These are phyloP conservation scores for Gnathonemus echidnorhynchus DNA, from an alignment of 2,113 vertebrate genomes.

Conservation along the genomic window DNA sequence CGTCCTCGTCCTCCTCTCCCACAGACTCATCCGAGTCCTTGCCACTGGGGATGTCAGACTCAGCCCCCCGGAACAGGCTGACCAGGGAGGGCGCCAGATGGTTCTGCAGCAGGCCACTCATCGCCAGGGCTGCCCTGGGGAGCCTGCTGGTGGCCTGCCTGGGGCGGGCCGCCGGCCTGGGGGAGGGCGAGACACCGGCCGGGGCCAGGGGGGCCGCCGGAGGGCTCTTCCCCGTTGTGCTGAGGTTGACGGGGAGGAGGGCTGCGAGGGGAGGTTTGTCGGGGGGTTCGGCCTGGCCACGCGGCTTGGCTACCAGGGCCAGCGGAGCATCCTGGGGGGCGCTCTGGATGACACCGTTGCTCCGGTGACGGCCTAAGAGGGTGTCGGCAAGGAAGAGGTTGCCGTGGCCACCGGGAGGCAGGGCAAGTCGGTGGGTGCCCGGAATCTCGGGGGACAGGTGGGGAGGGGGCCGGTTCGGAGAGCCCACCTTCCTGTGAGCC, in stretches of 20 bases:
- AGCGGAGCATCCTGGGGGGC: constrained; percentile 92
- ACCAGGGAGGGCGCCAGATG: constrained; percentile 76
- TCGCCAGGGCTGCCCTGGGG: constrained; percentile 57
- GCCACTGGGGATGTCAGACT: constrained; percentile 81
- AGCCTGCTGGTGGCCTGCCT: constrained; percentile 81
- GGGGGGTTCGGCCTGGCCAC: constrained; percentile 70
- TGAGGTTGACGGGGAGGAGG: constrained; percentile 62
- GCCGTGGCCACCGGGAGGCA: constrained; percentile 70
- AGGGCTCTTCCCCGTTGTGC: constrained; percentile 72
- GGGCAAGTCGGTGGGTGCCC: constrained; percentile 65
- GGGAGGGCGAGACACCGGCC: constrained; percentile 70
- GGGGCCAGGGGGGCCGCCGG: constrained; percentile 54
- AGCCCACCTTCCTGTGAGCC: constrained; percentile 78
- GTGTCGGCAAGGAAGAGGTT: constrained; percentile 90
- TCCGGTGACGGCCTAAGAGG: constrained; percentile 81
- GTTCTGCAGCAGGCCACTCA: constrained; percentile 73
- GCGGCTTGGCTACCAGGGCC: constrained; percentile 87
- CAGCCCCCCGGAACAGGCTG: constrained; percentile 83
- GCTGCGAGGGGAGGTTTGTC: constrained; percentile 69
- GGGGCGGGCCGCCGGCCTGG: constrained; percentile 57
- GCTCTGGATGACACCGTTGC: constrained; percentile 89
- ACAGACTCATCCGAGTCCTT: constrained; percentile 95
- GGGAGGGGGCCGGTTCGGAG: constrained; percentile 51
- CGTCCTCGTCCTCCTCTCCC: constrained; percentile 90
- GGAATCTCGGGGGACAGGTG: constrained; percentile 70